phyloP scores from a whole-genome alignment of 37 sponge, comb jelly and placozoan genomes.

The Crambe crambe region DNA sequence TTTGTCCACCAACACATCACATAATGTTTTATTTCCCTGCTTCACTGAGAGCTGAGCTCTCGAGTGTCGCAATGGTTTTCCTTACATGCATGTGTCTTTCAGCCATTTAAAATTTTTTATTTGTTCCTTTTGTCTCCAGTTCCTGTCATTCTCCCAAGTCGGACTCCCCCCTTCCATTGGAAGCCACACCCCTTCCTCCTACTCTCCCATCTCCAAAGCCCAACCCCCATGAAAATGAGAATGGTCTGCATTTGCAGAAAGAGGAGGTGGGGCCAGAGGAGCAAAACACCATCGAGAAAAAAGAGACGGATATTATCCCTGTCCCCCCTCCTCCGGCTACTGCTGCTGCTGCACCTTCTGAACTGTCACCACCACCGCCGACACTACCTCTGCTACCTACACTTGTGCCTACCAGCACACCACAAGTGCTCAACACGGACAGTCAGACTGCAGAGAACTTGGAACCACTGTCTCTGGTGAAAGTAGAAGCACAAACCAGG shows the following conservation, averaged over 20 bases:
- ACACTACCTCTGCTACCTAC: neutral
- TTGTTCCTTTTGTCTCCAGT: neutral
- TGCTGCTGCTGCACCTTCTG: no score
- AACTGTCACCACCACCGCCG: no score
- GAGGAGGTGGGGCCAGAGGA: neutral
- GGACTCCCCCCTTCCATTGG: neutral
- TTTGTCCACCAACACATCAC: no score
- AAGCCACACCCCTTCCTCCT: constrained; percentile 5
- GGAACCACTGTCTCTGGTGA: no score
- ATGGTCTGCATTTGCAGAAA: neutral
- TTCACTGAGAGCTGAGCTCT: no score
- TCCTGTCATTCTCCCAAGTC: neutral
- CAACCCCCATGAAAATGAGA: neutral
- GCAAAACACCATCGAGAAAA: neutral
- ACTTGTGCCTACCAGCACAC: neutral
- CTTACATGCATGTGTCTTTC: no score
- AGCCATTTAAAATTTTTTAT: no score
- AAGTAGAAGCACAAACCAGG: neutral
- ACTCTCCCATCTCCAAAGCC: neutral
- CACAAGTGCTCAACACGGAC: neutral
- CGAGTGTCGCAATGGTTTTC: no score
- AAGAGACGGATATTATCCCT: neutral
- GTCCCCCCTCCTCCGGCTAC: no score
- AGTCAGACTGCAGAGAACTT: neutral
- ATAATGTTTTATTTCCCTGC: no score